Base-by-base conservation (phyloP, 2,797 vertebrate species). In the Macrochelys suwanniensis region DNA sequence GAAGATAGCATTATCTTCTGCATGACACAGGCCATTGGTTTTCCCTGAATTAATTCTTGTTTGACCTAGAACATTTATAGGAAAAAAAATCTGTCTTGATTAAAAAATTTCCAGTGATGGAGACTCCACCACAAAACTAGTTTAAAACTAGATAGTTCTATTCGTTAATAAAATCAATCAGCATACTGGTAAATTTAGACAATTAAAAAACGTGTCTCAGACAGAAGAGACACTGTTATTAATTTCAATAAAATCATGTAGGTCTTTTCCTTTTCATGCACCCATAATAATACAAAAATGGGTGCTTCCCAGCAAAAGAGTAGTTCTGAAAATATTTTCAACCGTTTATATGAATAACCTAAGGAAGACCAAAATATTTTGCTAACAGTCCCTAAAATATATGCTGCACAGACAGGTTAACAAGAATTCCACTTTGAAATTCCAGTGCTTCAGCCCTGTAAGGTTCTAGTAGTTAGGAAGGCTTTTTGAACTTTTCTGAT, bases 201-300 rank as follows among this genome's bases (percentile, higher is more conserved):
- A 49, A 47, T 26, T 47, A 26, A 76, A 77, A 57, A 77, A 49
- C 3, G 4, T 28, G 26, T 47, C 45, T 77, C 42, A 76, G 15
- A 77, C 45, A 49, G 45, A 25, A 49, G 25, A 47, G 26, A 1
- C 7, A 19, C 19, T 37, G 37, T 5, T 53, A 16, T 15, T 6
- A 2, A 16, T 9, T 23, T 76, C 4, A 83, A 56, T 10, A 45
- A 80, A 28, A 31, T 7, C 5, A 4, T 2, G 26, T 1, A 2
- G 3, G 6, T 74, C 45, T 45, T 76, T 76, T 76, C 11, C 13
- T 7, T 51, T 65, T 65, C 12, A 6, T 13, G 77, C 16, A n/a
- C 50, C 59, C 2, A 15, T 23, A 77, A 5, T 0, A 28, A 1
- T 11, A 47, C 6, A 7, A 78, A 71, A 21, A 4, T 0, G 49